These are phyloP conservation scores for Potorous gilbertii DNA, from an alignment of 2,797 vertebrate genomes.

Conservation along the genomic window DNA sequence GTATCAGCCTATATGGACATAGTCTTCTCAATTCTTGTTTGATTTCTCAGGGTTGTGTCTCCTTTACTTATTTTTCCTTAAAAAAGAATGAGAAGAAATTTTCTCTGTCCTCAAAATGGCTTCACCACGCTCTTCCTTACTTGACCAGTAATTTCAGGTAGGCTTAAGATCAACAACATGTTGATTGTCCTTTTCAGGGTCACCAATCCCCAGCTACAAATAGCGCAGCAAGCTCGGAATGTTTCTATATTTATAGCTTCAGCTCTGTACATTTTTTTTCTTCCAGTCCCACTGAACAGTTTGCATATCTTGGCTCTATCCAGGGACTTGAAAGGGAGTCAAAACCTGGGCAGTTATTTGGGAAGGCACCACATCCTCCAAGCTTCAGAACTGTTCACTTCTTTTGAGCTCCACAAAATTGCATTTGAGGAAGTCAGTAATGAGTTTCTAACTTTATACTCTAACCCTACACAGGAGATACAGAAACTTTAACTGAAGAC, in stretches of 20 bases:
- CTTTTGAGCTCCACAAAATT: background rate
- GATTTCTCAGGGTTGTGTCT: background rate
- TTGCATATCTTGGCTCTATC: background rate
- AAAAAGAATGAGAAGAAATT: constrained; percentile 17
- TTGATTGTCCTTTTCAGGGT: constrained; percentile 20
- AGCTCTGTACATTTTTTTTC: background rate
- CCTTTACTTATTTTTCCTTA: background rate
- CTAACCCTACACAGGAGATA: background rate
- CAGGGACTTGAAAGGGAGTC: background rate
- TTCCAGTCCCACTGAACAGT: constrained; percentile 4
- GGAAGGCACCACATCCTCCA: background rate
- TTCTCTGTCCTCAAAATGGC: background rate
- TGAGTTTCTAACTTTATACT: background rate
- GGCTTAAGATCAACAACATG: background rate
- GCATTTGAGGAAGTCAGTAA: background rate
- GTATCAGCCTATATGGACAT: background rate
- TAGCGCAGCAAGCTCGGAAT: background rate
- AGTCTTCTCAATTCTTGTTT: background rate
- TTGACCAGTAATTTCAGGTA: background rate
- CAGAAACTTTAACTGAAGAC: background rate
- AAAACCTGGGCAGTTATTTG: background rate
- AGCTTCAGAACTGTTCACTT: background rate
- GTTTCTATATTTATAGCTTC: background rate
- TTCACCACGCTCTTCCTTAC: background rate
- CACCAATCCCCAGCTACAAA: background rate